Evolutionary conservation across 53 echinoderm and acorn worm genomes (phyloP).

Genomic region (Zoroaster sp.): DNA sequence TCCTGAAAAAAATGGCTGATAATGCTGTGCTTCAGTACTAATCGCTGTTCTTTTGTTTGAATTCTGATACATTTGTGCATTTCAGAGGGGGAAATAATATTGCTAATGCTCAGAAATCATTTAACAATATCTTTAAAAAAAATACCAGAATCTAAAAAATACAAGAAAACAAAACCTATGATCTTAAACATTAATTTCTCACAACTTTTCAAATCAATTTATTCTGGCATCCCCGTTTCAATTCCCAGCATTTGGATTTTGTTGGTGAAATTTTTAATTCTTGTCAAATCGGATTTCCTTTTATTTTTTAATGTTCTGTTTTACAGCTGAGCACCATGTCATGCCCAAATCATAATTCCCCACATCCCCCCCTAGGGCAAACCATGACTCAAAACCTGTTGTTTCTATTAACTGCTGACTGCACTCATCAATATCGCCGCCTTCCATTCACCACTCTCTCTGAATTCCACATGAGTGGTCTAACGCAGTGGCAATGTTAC

Average conservation of each 20-base stretch:
- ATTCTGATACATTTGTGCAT: too few species aligned
- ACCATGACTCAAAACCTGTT: conserved; percentile 45
- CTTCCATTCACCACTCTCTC: background rate
- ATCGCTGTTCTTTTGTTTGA: too few species aligned
- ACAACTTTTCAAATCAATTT: too few species aligned
- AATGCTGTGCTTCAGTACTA: too few species aligned
- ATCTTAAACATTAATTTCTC: too few species aligned
- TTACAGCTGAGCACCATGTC: background rate
- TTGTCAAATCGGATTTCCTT: background rate
- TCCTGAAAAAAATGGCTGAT: too few species aligned
- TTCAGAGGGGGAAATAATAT: too few species aligned
- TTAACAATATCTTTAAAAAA: too few species aligned
- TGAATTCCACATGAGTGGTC: conserved; percentile 3
- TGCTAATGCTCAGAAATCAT: too few species aligned
- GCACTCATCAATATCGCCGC: background rate
- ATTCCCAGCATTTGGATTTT: background rate
- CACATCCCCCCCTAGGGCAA: background rate
- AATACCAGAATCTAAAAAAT: too few species aligned
- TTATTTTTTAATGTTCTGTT: background rate
- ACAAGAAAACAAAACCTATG: too few species aligned
- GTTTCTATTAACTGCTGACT: conserved; percentile 35
- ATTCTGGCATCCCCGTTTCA: background rate
- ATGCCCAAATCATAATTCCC: background rate
- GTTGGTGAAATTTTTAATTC: background rate
- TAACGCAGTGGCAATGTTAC: background rate